Evolutionary conservation across 1,140 invertebrate species (phyloP), one percentile per base, ranked within the genome.

Genomic region (Eriocheir sinensis): DNA sequence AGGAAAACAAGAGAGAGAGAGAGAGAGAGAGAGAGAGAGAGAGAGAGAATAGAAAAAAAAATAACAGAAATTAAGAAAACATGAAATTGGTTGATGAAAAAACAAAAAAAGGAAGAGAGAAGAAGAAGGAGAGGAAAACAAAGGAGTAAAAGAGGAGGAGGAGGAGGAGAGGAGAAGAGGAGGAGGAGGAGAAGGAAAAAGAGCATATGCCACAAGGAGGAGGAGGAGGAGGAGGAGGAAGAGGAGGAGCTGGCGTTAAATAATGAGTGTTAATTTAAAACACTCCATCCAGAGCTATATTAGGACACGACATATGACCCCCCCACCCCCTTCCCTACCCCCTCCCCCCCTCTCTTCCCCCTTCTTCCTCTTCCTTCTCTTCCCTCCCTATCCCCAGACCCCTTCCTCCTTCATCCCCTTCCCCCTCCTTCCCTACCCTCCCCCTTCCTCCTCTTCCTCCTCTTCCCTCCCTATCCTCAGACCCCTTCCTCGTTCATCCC

Each of bases 191-290:
- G 79, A 80, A 21, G 79, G 17, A 21, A 80, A 32, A 21, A 80
- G 79, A 21, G 79, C 27, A 32, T n/a, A n/a, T n/a, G n/a, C n/a
- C n/a, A n/a, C n/a, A n/a, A n/a, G n/a, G n/a, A n/a, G n/a, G n/a
- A n/a, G n/a, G 17, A 17, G 17, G 34, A 32, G 85, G 21, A 88
- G 34, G 41, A 44, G 38, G 17, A 27, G n/a, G 40, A 40, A 88
- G 85, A 27, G 41, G 85, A 40, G 27, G 41, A 44, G 34, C 79
- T 21, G 60, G n/a, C 60, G n/a, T 72, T 12, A 72, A 72, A n/a
- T 72, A 72, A 72, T 72, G 48, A 72, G 60, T 21, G 60, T n/a
- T n/a, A 72, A n/a, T n/a, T 72, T 72, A 72, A n/a, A 72, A n/a
- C 21, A 21, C n/a, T n/a, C 60, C 60, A n/a, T n/a, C 12, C 60